Evolutionary conservation across 2,888 invertebrate genomes (phyloP), one percentile per base, ranked within the genome.

Genomic region (Ectobius pallidus): DNA sequence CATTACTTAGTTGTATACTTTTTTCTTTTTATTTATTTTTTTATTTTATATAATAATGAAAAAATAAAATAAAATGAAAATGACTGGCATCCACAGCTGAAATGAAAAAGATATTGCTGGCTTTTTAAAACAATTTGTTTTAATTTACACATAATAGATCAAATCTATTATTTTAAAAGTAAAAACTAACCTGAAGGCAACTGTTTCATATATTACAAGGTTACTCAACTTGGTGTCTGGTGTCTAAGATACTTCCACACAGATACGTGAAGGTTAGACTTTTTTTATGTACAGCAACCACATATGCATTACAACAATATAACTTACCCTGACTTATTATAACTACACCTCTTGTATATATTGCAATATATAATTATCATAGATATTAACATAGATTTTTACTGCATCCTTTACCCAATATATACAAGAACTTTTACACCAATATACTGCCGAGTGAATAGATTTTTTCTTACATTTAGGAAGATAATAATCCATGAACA

Each of bases 131-230:
- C 20, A 52, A 1, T 25, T 2, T 30, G 2, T 58, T 58, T 20
- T 30, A 30, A 58, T n/a, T 30, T 58, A 58, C 58, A 32, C 16
- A 58, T 58, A 30, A 58, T 14, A 55, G 22, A 58, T 22, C n/a
- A 16, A 30, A 7, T 34, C 34, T 58, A 30, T 58, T 6, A 46
- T 30, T 58, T 58, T 58, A n/a, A 58, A 58, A 58, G 25, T n/a
- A 30, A 30, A 58, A 9, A 7, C n/a, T 58, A 58, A 58, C 27
- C 27, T 30, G 30, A 58, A 58, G 58, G 58, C 58, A 58, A 58
- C 58, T 58, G 3, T 34, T 30, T 30, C 30, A 58, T 30, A 58
- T 58, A 30, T 2, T 52, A 25, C 52, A 52, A 22, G 3, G 6
- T 52, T 25, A 58, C 58, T 30, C 30, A 30, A 1, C 30, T 30